Evolutionary conservation across 1,140 invertebrate species (phyloP).

Genomic region (Drosophila bipectinata): DNA sequence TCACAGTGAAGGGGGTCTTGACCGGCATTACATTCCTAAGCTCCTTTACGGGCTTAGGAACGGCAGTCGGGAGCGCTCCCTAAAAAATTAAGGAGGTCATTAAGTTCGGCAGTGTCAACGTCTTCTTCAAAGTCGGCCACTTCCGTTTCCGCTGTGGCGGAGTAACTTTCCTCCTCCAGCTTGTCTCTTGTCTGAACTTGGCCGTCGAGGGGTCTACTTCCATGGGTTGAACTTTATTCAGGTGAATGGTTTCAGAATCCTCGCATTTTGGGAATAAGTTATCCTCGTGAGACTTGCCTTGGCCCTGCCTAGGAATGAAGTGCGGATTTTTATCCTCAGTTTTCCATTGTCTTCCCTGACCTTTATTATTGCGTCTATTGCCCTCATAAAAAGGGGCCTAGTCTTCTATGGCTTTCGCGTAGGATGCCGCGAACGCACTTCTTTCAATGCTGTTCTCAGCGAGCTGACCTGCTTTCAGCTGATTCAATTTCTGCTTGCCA

Average conservation of each 20-base stretch:
- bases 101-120: background rate
- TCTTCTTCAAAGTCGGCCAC: conserved; percentile 5
- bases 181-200: too few species aligned
- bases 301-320: too few species aligned
- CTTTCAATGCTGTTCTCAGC: background rate
- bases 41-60: conserved; percentile 27
- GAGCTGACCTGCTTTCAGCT: conserved; percentile 3
- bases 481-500: background rate
- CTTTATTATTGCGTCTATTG: too few species aligned
- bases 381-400: too few species aligned
- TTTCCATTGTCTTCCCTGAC: background rate
- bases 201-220: too few species aligned
- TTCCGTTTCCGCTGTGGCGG: background rate
- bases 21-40: conserved; percentile 31
- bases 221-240: background rate
- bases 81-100: conserved; percentile 24
- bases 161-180: background rate
- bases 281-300: background rate
- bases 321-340: background rate
- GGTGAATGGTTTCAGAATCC: too few species aligned
- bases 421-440: too few species aligned
- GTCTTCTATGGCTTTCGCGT: too few species aligned
- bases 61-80: conserved; percentile 29
- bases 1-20: conserved; percentile 28
- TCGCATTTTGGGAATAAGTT: too few species aligned